Conservation (phyloP, 1,140 invertebrate species). For the Trypoxylus dichotomus region DNA sequence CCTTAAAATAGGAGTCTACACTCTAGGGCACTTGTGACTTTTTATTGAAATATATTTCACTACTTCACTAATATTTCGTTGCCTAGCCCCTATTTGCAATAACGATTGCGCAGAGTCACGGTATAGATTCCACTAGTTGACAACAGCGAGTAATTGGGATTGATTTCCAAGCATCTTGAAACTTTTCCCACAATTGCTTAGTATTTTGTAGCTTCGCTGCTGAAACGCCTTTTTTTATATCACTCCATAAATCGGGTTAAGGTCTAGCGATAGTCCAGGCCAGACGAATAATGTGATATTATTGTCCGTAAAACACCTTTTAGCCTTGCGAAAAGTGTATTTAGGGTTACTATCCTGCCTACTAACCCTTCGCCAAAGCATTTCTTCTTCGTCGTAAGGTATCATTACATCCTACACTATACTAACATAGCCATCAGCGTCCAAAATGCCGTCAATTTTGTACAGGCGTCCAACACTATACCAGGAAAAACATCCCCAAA, state of each 20-base stretch:
- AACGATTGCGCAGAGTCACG: background rate
- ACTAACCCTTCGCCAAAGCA: conserved; percentile 36
- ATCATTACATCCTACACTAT: background rate
- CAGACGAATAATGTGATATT: conserved; percentile 40
- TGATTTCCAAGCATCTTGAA: too few relatives aligned
- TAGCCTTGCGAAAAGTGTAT: conserved; percentile 41
- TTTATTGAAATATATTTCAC: background rate
- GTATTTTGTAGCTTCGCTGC: background rate
- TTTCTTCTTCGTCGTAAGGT: background rate
- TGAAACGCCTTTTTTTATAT: conserved; percentile 37
- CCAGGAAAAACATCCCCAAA: too few relatives aligned
- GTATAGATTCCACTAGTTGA: background rate
- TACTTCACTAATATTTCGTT: too few relatives aligned
- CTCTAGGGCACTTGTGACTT: conserved; percentile 1
- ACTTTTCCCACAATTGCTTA: too few relatives aligned
- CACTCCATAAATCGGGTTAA: conserved; percentile 50
- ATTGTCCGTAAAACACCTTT: conserved; percentile 42
- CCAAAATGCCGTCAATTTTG: too few relatives aligned
- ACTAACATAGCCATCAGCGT: too few relatives aligned
- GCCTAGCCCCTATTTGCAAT: background rate
- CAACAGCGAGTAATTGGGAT: background rate
- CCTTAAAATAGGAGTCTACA: background rate
- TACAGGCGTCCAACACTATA: too few relatives aligned
- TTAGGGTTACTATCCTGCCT: conserved; percentile 50
- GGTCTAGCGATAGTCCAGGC: conserved; percentile 49